phyloP scores from a whole-genome alignment of 2,888 invertebrate species.

The Itoplectis maculator region DNA sequence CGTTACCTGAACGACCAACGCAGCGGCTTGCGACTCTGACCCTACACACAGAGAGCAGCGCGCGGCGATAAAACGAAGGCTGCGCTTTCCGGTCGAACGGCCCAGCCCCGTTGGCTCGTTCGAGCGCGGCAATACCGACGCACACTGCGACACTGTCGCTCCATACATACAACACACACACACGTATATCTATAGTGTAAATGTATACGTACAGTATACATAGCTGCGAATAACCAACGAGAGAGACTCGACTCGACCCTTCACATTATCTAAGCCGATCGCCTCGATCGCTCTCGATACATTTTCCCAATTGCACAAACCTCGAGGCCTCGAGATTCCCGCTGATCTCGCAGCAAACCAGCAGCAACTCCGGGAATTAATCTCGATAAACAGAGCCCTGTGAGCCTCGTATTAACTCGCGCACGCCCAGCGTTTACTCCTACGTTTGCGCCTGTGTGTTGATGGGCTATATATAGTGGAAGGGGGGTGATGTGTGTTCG shows the following conservation, averaged over 20 bases:
- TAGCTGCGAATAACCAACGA: too few relatives aligned
- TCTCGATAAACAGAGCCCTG: slow-evolving; percentile 2
- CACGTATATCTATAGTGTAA: neutral
- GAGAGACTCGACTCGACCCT: too few relatives aligned
- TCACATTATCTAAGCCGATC: slow-evolving; percentile 4
- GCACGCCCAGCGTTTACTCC: slow-evolving; percentile 9
- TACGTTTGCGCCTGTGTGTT: neutral
- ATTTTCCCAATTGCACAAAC: slow-evolving; percentile 2
- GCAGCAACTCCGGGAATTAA: slow-evolving; percentile 13
- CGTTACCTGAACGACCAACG: slow-evolving; percentile 72
- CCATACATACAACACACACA: neutral
- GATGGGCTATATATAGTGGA: neutral
- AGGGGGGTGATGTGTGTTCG: slow-evolving; percentile 10
- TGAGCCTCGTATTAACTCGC: neutral
- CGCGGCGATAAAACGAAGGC: slow-evolving; percentile 75
- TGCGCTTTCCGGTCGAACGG: slow-evolving; percentile 74
- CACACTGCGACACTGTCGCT: neutral
- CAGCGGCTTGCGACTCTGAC: slow-evolving; percentile 68
- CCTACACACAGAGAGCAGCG: slow-evolving; percentile 68
- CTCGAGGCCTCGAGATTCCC: neutral
- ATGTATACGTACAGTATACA: too few relatives aligned
- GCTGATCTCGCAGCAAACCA: too few relatives aligned
- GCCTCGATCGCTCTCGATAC: neutral
- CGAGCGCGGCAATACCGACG: slow-evolving; percentile 44
- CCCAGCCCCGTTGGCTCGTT: slow-evolving; percentile 69